Conservation (phyloP, 2,113 vertebrate genomes). For the Stercorarius parasiticus region DNA sequence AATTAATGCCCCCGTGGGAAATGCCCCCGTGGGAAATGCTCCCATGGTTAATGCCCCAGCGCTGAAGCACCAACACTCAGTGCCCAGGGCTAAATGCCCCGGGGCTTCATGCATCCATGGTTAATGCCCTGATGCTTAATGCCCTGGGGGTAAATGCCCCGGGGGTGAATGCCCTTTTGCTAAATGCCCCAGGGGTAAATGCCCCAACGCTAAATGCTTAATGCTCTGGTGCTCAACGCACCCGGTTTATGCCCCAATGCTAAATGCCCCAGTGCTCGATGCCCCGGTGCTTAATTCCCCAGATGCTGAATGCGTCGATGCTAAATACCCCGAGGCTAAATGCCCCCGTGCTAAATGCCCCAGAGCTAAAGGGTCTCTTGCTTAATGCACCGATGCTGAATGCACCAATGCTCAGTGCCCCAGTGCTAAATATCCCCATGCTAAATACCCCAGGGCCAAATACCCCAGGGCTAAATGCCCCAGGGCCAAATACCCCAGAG, state of each 20-base stretch:
- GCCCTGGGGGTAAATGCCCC: not conserved
- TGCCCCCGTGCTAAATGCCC: not conserved
- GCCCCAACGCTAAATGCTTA: accelerated
- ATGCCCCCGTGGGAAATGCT: not conserved
- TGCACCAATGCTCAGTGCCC: too few relatives aligned
- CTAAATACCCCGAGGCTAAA: not conserved
- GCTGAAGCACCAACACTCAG: too few relatives aligned
- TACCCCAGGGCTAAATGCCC: too few relatives aligned
- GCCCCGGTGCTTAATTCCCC: not conserved
- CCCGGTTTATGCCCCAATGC: not conserved
- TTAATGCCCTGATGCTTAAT: not conserved
- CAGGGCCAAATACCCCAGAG: too few relatives aligned
- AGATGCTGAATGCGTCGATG: too few relatives aligned
- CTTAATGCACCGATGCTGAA: not conserved
- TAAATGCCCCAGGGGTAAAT: not conserved
- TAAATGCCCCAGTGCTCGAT: not conserved
- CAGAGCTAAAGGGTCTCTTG: not conserved
- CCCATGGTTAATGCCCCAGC: not conserved
- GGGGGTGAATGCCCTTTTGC: accelerated
- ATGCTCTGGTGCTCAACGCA: too few relatives aligned
- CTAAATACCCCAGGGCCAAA: too few relatives aligned
- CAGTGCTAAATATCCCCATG: too few relatives aligned
- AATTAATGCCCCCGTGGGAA: too few relatives aligned
- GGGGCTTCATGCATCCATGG: too few relatives aligned
- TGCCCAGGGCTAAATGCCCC: too few relatives aligned